Evolutionary conservation across 2,113 vertebrate genomes (phyloP).

Genomic region (human (Homo sapiens)): DNA sequence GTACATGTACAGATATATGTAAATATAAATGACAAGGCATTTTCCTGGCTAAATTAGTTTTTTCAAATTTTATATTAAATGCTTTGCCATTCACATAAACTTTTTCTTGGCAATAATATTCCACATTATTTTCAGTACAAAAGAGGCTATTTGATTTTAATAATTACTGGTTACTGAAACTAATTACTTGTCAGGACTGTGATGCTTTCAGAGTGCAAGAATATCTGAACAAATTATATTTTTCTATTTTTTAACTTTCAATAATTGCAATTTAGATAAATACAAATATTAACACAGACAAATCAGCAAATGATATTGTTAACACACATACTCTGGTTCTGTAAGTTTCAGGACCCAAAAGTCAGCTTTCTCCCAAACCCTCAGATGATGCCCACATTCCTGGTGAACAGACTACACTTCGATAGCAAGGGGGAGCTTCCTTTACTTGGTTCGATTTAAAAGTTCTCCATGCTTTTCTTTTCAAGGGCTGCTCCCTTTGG

Average conservation of each 20-base stretch:
- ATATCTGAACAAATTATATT: not conserved
- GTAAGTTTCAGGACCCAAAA: not conserved
- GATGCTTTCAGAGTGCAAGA: not conserved
- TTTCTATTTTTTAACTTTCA: not conserved
- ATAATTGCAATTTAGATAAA: not conserved
- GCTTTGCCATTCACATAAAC: not conserved
- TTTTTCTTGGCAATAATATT: not conserved
- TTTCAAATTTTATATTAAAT: conserved; percentile 49
- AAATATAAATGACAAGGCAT: not conserved
- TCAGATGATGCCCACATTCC: not conserved
- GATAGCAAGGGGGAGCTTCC: not conserved
- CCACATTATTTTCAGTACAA: not conserved
- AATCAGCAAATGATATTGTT: not conserved
- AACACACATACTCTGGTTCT: not conserved
- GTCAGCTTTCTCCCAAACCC: not conserved
- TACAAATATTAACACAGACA: not conserved
- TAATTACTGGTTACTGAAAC: not conserved
- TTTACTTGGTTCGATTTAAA: not conserved
- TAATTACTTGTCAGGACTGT: not conserved
- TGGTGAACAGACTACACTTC: too few relatives aligned
- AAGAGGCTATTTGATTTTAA: not conserved
- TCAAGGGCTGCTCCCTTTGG: not conserved
- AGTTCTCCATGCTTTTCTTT: not conserved
- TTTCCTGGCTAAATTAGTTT: not conserved
- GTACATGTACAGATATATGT: not conserved